Percentiles rank a stretch among this genome's conserved stretches.
phyloP scores from a whole-genome alignment of 2,888 invertebrate genomes.

The Macrophya annulata region DNA sequence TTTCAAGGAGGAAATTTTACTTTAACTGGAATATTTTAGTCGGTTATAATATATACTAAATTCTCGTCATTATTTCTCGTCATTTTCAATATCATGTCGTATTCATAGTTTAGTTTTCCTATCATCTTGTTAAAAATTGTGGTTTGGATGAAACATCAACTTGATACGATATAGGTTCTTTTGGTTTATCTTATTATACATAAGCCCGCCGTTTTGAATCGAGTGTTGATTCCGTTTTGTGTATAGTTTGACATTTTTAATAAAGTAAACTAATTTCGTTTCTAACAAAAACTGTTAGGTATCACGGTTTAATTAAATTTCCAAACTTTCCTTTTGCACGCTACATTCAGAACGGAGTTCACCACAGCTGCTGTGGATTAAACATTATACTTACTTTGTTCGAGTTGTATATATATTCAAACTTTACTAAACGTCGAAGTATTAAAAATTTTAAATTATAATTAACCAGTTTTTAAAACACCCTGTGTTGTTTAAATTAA shows the following conservation, averaged over 20 bases:
- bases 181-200: neutral
- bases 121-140: neutral
- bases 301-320: conserved; percentile 46
- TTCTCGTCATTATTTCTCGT: neutral
- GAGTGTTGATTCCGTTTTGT: conserved; percentile 26
- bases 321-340: conserved; percentile 42
- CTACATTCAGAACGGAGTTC: conserved; percentile 20
- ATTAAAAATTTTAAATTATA: neutral
- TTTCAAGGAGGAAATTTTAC: neutral
- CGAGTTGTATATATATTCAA: neutral
- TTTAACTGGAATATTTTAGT: neutral
- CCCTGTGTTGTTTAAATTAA: neutral
- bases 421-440: neutral
- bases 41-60: neutral
- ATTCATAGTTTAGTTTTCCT: neutral
- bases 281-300: conserved; percentile 33
- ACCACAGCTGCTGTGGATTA: neutral
- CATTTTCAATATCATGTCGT: neutral
- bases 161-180: neutral
- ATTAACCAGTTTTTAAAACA: neutral
- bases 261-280: conserved; percentile 17
- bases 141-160: neutral
- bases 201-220: neutral
- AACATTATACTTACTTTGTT: conserved; percentile 16
- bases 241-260: neutral